These are phyloP conservation scores for Stictocephala bisonia DNA, from an alignment of 2,888 invertebrate genomes.

Conservation along the genomic window DNA sequence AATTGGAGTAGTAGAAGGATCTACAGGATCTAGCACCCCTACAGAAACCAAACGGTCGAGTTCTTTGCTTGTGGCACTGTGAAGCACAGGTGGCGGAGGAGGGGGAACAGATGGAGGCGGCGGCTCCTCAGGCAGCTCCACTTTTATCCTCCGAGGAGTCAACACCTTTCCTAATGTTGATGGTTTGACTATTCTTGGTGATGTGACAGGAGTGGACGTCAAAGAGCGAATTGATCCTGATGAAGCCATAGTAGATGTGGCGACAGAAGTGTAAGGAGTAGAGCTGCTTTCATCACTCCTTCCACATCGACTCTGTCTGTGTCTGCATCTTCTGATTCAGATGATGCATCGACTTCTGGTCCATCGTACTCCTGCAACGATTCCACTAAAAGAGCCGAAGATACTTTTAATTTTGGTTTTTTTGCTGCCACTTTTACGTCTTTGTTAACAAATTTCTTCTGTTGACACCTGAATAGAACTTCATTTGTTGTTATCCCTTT, in stretches of 20 bases:
- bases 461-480: slow-evolving; percentile 63
- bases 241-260: too few relatives aligned
- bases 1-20: too few relatives aligned
- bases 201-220: slow-evolving; percentile 43
- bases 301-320: slow-evolving; percentile 55
- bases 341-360: slow-evolving; percentile 46
- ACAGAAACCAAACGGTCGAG: too few relatives aligned
- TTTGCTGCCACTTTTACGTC: slow-evolving; percentile 38
- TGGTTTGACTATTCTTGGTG: slow-evolving; percentile 39
- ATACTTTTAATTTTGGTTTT: slow-evolving; percentile 38
- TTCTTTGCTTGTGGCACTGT: too few relatives aligned
- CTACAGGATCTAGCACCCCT: too few relatives aligned
- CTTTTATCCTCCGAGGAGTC: slow-evolving; percentile 39
- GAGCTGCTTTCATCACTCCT: slow-evolving; percentile 52
- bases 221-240: too few relatives aligned
- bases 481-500: slow-evolving; percentile 81
- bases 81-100: slow-evolving; percentile 25
- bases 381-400: slow-evolving; percentile 7
- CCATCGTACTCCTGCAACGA: slow-evolving; percentile 47
- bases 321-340: slow-evolving; percentile 52
- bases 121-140: slow-evolving; percentile 34
- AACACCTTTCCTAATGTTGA: slow-evolving; percentile 20
- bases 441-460: slow-evolving; percentile 47
- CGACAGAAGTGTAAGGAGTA: too few relatives aligned
- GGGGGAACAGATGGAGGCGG: slow-evolving; percentile 9